These are phyloP conservation scores for Copsychus sechellarum DNA, from an alignment of 2,113 vertebrate genomes.

Conservation along the genomic window DNA sequence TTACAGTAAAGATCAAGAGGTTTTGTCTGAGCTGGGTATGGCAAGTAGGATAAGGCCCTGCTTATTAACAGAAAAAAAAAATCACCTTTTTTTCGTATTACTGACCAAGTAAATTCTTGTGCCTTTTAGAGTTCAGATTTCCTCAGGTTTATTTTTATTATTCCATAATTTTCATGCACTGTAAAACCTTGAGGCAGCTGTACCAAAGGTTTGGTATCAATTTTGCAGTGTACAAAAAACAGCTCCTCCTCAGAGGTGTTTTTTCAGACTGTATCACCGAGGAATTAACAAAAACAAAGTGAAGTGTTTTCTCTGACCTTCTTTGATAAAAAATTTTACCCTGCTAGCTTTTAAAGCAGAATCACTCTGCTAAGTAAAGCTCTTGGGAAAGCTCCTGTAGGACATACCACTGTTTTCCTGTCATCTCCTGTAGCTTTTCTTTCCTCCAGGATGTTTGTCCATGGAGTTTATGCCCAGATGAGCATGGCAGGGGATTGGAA, in stretches of 20 bases:
- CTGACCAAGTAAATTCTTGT: neutral
- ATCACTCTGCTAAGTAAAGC: neutral
- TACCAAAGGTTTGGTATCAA: neutral
- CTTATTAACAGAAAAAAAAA: neutral
- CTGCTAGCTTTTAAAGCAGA: neutral
- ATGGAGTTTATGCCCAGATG: neutral
- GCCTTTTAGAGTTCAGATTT: neutral
- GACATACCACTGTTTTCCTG: neutral
- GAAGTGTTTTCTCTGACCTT: neutral
- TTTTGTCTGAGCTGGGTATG: neutral
- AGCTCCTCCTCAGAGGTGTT: neutral
- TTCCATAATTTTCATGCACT: neutral
- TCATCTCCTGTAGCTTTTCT: neutral
- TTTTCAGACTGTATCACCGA: accelerated
- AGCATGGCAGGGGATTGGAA: neutral
- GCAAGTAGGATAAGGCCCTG: neutral
- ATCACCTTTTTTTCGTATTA: neutral
- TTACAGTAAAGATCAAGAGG: neutral
- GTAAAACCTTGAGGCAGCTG: neutral
- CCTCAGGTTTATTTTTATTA: neutral
- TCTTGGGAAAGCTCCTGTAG: neutral
- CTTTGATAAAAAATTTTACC: neutral
- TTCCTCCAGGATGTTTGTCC: neutral
- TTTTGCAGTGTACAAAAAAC: neutral
- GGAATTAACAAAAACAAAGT: neutral